phyloP scores from a whole-genome alignment of 1,140 invertebrate species.

The Lithobius niger region DNA sequence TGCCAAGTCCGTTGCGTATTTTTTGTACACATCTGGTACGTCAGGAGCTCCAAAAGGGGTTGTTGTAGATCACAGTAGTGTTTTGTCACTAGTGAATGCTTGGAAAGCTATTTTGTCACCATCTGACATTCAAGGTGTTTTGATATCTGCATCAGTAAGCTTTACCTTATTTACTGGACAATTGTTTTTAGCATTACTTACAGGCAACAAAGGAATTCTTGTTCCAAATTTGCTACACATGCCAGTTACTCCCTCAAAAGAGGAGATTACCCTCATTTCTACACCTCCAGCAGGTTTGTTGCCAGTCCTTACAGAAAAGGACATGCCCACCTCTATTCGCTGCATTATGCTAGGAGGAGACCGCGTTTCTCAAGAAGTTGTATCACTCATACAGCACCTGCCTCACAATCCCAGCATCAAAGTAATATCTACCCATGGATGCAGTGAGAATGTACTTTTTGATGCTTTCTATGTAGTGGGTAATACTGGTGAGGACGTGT shows the following conservation, averaged over 20 bases:
- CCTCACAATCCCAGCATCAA: background rate
- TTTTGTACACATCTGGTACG: background rate
- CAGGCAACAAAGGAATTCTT: background rate
- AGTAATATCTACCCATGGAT: background rate
- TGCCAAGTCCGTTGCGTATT: background rate
- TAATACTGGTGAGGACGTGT: slow-evolving; percentile 10
- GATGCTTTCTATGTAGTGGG: background rate
- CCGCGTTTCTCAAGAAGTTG: background rate
- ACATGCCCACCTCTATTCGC: background rate
- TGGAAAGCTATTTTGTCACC: background rate
- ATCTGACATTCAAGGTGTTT: background rate
- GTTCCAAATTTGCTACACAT: background rate
- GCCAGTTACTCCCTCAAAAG: background rate
- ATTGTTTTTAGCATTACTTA: background rate
- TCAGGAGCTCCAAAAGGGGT: background rate
- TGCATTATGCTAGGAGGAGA: background rate
- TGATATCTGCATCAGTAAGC: background rate
- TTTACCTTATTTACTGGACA: background rate
- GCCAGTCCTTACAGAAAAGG: background rate
- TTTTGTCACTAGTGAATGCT: background rate
- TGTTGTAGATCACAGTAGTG: background rate
- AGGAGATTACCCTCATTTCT: background rate
- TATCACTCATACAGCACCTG: background rate
- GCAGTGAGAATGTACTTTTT: background rate
- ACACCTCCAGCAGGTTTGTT: background rate